A percentile compares a stretch with the other conserved stretches of the same genome.
phyloP scores from a whole-genome alignment of 2,888 invertebrate genomes.

The Eretmocerus hayati region DNA sequence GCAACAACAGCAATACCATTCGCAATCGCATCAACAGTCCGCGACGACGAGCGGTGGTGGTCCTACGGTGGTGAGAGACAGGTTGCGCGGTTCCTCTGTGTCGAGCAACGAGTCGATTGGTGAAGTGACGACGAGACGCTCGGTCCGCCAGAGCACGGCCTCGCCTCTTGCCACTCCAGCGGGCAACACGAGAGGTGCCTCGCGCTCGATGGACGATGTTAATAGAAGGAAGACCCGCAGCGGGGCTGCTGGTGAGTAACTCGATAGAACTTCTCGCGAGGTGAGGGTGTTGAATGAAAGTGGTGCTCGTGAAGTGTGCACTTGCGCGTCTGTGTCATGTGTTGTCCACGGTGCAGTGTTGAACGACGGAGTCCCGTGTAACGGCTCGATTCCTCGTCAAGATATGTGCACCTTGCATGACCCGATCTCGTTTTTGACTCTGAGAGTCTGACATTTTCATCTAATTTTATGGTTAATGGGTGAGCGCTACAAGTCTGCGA shows the following conservation, averaged over 20 bases:
- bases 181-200: conserved; percentile 45
- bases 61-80: conserved; percentile 37
- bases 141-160: conserved; percentile 43
- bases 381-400: no score
- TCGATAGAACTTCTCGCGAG: background rate
- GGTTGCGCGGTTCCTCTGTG: conserved; percentile 41
- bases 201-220: conserved; percentile 44
- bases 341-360: no score
- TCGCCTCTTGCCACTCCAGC: conserved; percentile 44
- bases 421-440: no score
- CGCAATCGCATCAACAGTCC: background rate
- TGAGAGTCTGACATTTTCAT: no score
- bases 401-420: background rate
- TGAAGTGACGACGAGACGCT: conserved; percentile 35
- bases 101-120: conserved; percentile 41
- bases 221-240: conserved; percentile 45
- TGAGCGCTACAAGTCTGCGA: no score
- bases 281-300: background rate
- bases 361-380: no score
- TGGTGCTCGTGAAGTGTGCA: no score
- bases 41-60: background rate
- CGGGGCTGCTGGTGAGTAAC: conserved; percentile 46
- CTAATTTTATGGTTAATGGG: no score
- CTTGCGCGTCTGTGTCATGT: no score
- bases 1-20: conserved; percentile 3